Evolutionary conservation across 2,797 vertebrate genomes (phyloP).

Genomic region (Novumbra hubbsi): DNA sequence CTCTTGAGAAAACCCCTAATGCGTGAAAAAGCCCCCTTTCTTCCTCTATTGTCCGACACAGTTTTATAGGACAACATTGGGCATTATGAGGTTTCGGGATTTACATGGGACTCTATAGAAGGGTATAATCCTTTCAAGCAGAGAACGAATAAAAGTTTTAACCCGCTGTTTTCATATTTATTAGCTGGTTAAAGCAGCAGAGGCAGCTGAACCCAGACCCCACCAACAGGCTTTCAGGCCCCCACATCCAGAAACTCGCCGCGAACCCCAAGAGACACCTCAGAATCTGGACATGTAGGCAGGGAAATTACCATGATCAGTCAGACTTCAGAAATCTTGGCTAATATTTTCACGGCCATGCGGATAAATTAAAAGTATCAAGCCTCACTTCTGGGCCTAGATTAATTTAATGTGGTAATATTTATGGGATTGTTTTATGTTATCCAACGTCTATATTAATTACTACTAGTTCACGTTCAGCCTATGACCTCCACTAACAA

Average conservation of each 20-base stretch:
- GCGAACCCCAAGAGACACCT: not conserved
- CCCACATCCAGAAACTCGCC: constrained; percentile 1
- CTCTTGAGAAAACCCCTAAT: constrained; percentile 86
- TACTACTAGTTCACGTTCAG: not conserved
- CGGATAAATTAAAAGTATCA: not conserved
- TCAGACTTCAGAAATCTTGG: not conserved
- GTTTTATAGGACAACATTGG: constrained; percentile 79
- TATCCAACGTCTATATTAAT: constrained; percentile 44
- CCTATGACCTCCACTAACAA: not conserved
- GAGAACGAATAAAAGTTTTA: constrained; percentile 76
- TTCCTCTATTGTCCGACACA: constrained; percentile 70
- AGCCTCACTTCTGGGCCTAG: not conserved
- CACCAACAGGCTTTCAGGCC: constrained; percentile 42
- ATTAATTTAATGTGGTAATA: not conserved
- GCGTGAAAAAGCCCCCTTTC: constrained; percentile 77
- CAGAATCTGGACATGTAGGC: not conserved
- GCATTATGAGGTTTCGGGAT: constrained; percentile 79
- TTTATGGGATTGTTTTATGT: not conserved
- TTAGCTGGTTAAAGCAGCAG: constrained; percentile 82
- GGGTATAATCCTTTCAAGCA: constrained; percentile 75
- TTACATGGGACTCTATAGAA: constrained; percentile 80
- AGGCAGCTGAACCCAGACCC: constrained; percentile 75
- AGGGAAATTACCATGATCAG: constrained; percentile 7
- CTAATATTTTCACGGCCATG: not conserved
- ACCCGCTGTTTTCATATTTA: constrained; percentile 86